Percentiles rank a stretch among this genome's conserved stretches.
Conservation (phyloP, 2,113 vertebrate species). For the Nibea coibor region DNA sequence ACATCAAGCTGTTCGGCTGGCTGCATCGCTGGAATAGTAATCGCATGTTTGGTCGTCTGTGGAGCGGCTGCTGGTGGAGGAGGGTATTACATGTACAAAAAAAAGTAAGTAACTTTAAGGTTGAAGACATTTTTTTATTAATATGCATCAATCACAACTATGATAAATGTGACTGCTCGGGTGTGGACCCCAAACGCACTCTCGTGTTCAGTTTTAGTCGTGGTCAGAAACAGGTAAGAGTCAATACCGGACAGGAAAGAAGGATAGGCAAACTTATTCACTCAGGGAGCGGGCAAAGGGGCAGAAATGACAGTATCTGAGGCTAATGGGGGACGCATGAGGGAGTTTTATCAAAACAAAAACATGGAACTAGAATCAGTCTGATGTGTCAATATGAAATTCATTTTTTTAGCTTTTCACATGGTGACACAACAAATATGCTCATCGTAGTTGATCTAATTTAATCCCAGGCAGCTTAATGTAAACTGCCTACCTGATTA, state of each 20-base stretch:
- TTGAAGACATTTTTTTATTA: too few relatives aligned
- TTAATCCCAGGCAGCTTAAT: neutral
- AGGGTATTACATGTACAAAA: constrained; percentile 1
- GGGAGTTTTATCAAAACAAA: neutral
- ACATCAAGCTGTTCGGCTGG: neutral
- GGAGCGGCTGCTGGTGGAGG: neutral
- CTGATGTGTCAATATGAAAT: neutral
- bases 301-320: neutral
- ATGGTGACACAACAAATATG: too few relatives aligned
- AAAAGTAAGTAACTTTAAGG: constrained; percentile 40
- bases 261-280: neutral
- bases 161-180: neutral
- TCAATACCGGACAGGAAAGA: too few relatives aligned
- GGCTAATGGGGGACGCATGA: neutral
- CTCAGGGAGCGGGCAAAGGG: too few relatives aligned
- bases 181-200: neutral
- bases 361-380: neutral
- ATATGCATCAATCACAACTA: neutral
- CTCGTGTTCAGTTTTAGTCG: neutral
- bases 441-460: neutral
- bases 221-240: neutral
- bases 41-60: neutral
- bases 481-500: neutral
- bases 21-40: constrained; percentile 57
- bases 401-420: too few relatives aligned